These are phyloP conservation scores for Trichacis sp. DNA, from an alignment of 2,888 invertebrate genomes.

Conservation along the genomic window DNA sequence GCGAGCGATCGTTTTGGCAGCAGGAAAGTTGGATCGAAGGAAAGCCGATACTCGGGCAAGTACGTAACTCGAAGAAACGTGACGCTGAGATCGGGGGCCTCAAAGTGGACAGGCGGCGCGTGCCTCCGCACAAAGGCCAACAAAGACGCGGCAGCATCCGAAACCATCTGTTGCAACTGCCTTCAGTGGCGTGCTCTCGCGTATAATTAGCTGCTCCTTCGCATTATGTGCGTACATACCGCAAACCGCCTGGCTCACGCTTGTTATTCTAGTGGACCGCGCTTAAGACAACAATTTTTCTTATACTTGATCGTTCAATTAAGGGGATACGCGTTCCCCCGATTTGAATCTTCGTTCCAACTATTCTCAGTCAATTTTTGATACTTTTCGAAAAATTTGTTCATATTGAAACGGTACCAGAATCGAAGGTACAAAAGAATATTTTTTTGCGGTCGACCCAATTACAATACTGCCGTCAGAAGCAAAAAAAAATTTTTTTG, in stretches of 20 bases:
- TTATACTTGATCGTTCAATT: too few relatives aligned
- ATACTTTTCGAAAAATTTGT: too few relatives aligned
- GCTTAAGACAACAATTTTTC: too few relatives aligned
- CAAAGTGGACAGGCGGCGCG: slow-evolving; percentile 41
- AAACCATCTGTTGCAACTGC: slow-evolving; percentile 44
- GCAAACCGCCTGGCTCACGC: slow-evolving; percentile 6
- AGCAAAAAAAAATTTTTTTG: too few relatives aligned
- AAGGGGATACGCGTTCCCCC: too few relatives aligned
- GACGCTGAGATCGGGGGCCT: slow-evolving; percentile 28
- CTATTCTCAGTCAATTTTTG: too few relatives aligned
- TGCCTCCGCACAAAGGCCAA: slow-evolving; percentile 43
- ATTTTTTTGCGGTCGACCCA: too few relatives aligned
- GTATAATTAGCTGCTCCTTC: slow-evolving; percentile 36
- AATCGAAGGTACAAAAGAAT: too few relatives aligned
- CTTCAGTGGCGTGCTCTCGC: slow-evolving; percentile 28
- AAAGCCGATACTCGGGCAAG: slow-evolving; percentile 28
- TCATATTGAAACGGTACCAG: too few relatives aligned
- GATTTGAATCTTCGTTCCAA: too few relatives aligned
- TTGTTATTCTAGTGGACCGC: slow-evolving; percentile 15
- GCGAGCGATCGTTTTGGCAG: slow-evolving; percentile 22
- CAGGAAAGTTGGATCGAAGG: slow-evolving; percentile 34
- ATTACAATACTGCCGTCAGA: too few relatives aligned
- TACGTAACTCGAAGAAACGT: slow-evolving; percentile 3
- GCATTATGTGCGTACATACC: slow-evolving; percentile 12
- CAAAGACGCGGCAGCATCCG: slow-evolving; percentile 42